Evolutionary conservation across 2,797 vertebrate species (phyloP).

Genomic region (Chloroceryle amazona): DNA sequence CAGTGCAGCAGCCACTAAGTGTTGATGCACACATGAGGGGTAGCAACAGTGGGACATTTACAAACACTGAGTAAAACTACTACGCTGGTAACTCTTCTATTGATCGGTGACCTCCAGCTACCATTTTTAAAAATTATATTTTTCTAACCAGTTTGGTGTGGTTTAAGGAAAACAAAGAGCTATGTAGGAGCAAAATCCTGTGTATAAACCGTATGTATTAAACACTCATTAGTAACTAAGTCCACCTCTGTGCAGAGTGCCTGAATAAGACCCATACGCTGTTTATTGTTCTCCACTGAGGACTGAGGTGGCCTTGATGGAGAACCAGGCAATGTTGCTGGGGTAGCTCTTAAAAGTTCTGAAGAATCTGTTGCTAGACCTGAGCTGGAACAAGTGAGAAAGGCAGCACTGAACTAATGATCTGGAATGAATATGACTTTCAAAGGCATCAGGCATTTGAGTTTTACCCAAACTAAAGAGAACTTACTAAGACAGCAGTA

Average conservation of each 20-base stretch:
- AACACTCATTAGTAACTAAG: not conserved
- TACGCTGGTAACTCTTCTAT: not conserved
- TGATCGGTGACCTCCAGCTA: not conserved
- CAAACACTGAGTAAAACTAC: not conserved
- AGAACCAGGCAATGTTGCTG: not conserved
- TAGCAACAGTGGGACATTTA: not conserved
- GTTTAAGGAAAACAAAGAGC: not conserved
- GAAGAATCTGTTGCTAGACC: not conserved
- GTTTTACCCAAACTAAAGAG: slow-evolving; percentile 9
- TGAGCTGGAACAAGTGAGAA: slow-evolving; percentile 1
- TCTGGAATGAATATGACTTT: slow-evolving; percentile 40
- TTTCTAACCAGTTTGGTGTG: not conserved
- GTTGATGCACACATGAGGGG: not conserved
- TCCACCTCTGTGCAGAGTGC: not conserved
- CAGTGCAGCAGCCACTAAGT: not conserved
- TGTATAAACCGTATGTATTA: not conserved
- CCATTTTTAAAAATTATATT: not conserved
- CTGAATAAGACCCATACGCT: not conserved
- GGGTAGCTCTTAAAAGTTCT: not conserved
- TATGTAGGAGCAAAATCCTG: not conserved
- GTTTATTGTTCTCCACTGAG: not conserved
- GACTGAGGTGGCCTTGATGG: not conserved
- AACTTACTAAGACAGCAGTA: not conserved
- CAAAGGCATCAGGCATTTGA: not conserved
- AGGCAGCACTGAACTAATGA: not conserved